Percentiles rank a stretch among this genome's conserved stretches.
These are phyloP conservation scores for Diabrotica undecimpunctata DNA, from an alignment of 1,140 invertebrate species.

Conservation along the genomic window DNA sequence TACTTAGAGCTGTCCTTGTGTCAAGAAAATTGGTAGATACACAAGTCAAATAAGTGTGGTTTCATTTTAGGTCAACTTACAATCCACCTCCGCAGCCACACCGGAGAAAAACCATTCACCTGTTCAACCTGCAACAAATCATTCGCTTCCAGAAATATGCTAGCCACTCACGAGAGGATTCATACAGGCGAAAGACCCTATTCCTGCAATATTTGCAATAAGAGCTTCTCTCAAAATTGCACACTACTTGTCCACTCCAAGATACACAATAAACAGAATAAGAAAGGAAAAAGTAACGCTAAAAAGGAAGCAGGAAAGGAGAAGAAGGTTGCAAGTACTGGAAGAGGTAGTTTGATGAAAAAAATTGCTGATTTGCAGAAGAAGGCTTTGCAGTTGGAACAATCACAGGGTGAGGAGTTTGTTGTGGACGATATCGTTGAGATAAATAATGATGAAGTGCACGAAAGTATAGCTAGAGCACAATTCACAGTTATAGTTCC, in stretches of 20 bases:
- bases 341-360: slow-evolving; percentile 4
- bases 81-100: slow-evolving; percentile 41
- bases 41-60: too few species aligned
- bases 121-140: slow-evolving; percentile 40
- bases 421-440: not conserved
- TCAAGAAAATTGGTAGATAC: slow-evolving; percentile 32
- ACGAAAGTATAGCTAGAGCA: slow-evolving; percentile 1
- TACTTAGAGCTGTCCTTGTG: too few species aligned
- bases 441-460: not conserved
- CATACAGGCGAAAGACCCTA: slow-evolving; percentile 34
- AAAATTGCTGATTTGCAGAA: not conserved
- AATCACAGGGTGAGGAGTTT: not conserved
- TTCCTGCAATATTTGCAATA: slow-evolving; percentile 37
- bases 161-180: slow-evolving; percentile 37
- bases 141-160: slow-evolving; percentile 39
- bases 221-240: slow-evolving; percentile 40
- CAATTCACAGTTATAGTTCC: too few species aligned
- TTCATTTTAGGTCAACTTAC: too few species aligned
- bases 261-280: slow-evolving; percentile 31
- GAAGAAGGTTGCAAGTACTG: slow-evolving; percentile 31
- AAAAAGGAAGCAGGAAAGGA: slow-evolving; percentile 27
- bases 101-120: slow-evolving; percentile 41
- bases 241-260: slow-evolving; percentile 36
- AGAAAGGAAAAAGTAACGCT: slow-evolving; percentile 31
- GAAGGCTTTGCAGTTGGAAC: not conserved